A percentile compares a stretch with the other conserved stretches of the same genome.
Evolutionary conservation across 2,888 invertebrate species (phyloP).

Genomic region (Oligia latruncula): DNA sequence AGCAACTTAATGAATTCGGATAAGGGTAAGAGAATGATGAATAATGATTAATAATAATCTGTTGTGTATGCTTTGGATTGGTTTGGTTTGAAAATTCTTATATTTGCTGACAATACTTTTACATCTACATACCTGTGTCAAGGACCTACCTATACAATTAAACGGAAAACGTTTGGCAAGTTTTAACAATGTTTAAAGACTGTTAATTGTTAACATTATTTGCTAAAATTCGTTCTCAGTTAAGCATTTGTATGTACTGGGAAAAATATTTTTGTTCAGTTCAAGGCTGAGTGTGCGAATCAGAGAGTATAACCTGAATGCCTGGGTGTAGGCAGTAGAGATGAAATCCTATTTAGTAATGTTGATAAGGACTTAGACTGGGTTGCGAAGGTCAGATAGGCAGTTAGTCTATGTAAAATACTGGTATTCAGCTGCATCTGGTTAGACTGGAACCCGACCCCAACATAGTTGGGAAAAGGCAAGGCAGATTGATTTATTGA

Average conservation of each 20-base stretch:
- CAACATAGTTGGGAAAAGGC: not conserved
- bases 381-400: not conserved
- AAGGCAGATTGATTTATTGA: too few relatives aligned
- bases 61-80: not conserved
- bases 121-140: not conserved
- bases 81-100: not conserved
- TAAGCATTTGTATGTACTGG: not conserved
- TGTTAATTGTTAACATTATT: conserved; percentile 1
- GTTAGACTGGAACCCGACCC: not conserved
- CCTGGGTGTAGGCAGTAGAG: not conserved
- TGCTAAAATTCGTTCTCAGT: conserved; percentile 2
- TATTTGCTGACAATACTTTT: not conserved
- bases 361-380: not conserved
- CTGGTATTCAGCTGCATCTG: not conserved
- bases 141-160: not conserved
- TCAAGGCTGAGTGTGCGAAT: not conserved
- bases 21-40: not conserved
- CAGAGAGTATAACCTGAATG: not conserved
- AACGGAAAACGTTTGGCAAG: not conserved
- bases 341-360: not conserved
- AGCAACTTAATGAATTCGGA: not conserved
- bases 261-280: conserved; percentile 4
- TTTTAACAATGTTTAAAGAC: conserved; percentile 1
- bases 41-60: not conserved
- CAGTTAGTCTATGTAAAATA: not conserved